phyloP scores from a whole-genome alignment of 1,140 invertebrate species.

The Pentalonia nigronervosa region DNA sequence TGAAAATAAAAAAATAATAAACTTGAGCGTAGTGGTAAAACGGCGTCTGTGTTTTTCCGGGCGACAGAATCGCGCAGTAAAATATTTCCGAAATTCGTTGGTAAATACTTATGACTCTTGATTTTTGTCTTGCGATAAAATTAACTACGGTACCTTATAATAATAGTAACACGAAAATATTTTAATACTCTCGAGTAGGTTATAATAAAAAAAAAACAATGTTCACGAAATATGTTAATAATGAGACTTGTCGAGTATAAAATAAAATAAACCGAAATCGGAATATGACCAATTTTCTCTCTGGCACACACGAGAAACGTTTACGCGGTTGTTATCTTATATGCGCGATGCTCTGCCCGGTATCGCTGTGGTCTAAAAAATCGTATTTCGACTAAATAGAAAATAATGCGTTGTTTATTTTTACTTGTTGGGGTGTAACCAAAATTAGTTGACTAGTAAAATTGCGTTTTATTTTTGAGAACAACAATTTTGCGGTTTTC shows the following conservation, averaged over 20 bases:
- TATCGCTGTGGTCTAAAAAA: neutral
- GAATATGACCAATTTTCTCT: neutral
- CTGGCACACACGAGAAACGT: neutral
- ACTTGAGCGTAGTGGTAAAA: neutral
- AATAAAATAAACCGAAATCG: neutral
- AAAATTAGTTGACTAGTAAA: neutral
- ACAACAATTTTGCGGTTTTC: neutral
- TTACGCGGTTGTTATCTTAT: neutral
- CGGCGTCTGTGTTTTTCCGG: neutral
- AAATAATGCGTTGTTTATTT: neutral
- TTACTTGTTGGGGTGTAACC: neutral
- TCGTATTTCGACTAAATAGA: neutral
- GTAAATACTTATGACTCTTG: neutral
- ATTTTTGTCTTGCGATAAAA: neutral
- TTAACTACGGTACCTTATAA: neutral
- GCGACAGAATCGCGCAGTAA: neutral
- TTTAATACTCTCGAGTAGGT: neutral
- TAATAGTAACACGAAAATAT: neutral
- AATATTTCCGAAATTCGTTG: neutral
- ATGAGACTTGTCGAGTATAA: neutral
- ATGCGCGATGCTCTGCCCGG: neutral
- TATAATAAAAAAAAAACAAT: neutral
- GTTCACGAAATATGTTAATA: neutral
- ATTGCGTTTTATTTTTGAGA: neutral
- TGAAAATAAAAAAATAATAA: neutral